Conservation (phyloP, 2,888 invertebrate genomes). For the Platynereis dumerilii region DNA sequence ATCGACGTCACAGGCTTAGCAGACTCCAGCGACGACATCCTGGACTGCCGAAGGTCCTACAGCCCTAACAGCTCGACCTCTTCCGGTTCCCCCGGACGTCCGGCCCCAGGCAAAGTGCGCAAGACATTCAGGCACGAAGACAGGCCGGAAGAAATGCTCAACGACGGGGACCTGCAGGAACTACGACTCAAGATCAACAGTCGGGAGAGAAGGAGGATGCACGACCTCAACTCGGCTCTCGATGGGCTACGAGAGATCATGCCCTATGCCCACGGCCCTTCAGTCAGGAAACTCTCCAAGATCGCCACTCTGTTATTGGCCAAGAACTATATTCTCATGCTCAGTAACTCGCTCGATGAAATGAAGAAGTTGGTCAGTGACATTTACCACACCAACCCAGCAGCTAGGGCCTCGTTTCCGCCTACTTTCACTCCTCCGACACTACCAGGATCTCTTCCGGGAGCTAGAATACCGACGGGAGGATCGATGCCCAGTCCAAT, state of each 20-base stretch:
- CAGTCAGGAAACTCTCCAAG: constrained; percentile 61
- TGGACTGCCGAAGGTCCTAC: not conserved
- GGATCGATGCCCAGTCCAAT: too few species aligned
- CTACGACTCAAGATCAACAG: constrained; percentile 64
- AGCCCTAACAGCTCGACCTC: not conserved
- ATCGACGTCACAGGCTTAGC: constrained; percentile 21
- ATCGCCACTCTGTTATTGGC: constrained; percentile 61
- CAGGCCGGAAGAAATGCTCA: not conserved
- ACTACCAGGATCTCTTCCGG: too few species aligned
- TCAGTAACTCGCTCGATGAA: constrained; percentile 59
- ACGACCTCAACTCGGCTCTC: constrained; percentile 65
- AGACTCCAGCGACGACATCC: not conserved
- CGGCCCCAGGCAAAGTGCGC: too few species aligned
- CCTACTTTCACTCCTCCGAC: too few species aligned
- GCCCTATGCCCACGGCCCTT: constrained; percentile 62
- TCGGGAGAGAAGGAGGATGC: constrained; percentile 66
- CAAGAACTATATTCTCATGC: constrained; percentile 62
- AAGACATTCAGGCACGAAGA: too few species aligned
- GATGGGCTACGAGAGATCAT: constrained; percentile 63
- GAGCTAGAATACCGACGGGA: too few species aligned
- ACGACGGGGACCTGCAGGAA: constrained; percentile 53
- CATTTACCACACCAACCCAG: constrained; percentile 40
- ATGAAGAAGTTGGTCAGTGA: constrained; percentile 62
- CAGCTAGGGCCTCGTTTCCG: not conserved
- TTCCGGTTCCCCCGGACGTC: too few species aligned